Base-by-base conservation (phyloP, 2,113 vertebrate species). In the Irena cyanogastra region DNA sequence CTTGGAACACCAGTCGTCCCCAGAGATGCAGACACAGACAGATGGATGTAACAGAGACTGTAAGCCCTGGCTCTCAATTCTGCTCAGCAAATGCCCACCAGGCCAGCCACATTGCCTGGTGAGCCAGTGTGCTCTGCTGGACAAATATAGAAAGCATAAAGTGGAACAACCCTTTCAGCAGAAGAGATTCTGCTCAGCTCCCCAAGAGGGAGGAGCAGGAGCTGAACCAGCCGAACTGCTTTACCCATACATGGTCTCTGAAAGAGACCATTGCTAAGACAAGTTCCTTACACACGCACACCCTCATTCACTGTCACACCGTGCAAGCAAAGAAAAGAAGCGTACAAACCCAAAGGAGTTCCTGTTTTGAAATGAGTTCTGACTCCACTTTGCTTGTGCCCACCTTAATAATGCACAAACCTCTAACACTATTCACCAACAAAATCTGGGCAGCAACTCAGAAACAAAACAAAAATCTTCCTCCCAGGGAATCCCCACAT, bases 111-210 rank as follows among this genome's bases (percentile, higher is more conserved):
- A 4, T 18, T 8, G 72, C 93, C 94, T 50, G 10, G 79, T 49
- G 63, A 84, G 84, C 74, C 41, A 64, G 93, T 15, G 45, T 89
- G 92, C 95, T 95, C 71, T 93, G 92, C 96, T 96, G 97, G 76
- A 97, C 97, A 98, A 97, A 98, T 97, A 98, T 94, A 98, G 98
- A 97, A 98, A 97, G 96, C 91, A 96, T 74, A 90, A 97, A 96
- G 93, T 88, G 71, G 90, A 97, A 90, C 94, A 89, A 95, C 61
- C 82, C 74, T 91, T 96, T 80, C 95, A 93, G 96, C 95, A 95
- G 90, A 97, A 96, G 88, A 94, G 91, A 97, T 82, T 95, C 94
- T 95, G 93, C 94, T 94, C 95, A 4, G 23, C 57, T 95, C 92
- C 89, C 75, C 0, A 8, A 60, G 92, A 98, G 95, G 97, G 97